These are phyloP conservation scores for Holothuria leucospilota DNA, from an alignment of 53 echinoderm and acorn worm species.

Conservation along the genomic window DNA sequence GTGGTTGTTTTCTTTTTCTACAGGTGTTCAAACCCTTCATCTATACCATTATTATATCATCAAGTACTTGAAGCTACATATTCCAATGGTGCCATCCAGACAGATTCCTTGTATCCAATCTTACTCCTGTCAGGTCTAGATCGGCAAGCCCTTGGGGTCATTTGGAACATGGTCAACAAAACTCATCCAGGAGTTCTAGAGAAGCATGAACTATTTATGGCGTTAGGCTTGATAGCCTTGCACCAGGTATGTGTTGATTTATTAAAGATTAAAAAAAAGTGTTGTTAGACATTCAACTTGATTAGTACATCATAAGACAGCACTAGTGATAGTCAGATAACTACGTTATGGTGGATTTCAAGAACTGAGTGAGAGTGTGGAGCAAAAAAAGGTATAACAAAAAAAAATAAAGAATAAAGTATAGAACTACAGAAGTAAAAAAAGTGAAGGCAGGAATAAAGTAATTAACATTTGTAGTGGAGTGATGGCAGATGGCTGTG, in stretches of 20 bases:
- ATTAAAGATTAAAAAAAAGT: too few species aligned
- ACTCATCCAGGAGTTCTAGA: conserved; percentile 79
- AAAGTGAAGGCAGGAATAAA: too few species aligned
- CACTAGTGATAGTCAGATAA: too few species aligned
- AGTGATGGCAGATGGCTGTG: too few species aligned
- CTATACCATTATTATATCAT: conserved; percentile 77
- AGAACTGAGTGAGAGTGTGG: too few species aligned
- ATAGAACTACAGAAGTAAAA: too few species aligned
- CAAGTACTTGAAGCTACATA: conserved; percentile 89
- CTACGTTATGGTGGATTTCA: too few species aligned
- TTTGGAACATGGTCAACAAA: conserved; percentile 82
- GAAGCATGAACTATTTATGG: conserved; percentile 77
- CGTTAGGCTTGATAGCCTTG: conserved; percentile 80
- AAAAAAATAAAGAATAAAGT: too few species aligned
- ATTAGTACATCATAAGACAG: too few species aligned
- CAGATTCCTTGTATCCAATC: conserved; percentile 83
- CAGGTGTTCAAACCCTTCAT: conserved; percentile 84
- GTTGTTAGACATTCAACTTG: not conserved
- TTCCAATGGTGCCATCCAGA: conserved; percentile 71
- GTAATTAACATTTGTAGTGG: too few species aligned
- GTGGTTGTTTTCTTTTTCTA: not conserved
- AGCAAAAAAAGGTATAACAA: too few species aligned
- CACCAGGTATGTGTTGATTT: conserved; percentile 72
- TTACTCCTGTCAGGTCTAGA: conserved; percentile 87
- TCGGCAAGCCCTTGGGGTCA: conserved; percentile 68